A percentile compares a stretch with the other conserved stretches of the same genome.
These are phyloP conservation scores for Stigmatopora nigra DNA, from an alignment of 2,113 vertebrate species.

Conservation along the genomic window DNA sequence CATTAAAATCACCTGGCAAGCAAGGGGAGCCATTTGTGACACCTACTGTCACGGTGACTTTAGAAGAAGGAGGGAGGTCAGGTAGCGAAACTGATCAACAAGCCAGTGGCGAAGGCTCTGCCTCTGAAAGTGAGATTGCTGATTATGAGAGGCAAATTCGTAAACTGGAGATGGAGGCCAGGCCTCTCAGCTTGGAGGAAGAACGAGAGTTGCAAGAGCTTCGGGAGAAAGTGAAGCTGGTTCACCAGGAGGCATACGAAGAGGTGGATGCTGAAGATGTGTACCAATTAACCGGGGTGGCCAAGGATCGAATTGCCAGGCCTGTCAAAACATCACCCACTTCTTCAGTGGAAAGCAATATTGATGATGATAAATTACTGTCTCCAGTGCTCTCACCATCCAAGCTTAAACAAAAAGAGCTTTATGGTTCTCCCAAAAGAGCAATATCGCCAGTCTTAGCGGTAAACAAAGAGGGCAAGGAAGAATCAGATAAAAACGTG, in stretches of 20 bases:
- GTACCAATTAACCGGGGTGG: conserved; percentile 79
- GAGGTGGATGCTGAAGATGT: conserved; percentile 93
- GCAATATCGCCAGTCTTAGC: conserved; percentile 41
- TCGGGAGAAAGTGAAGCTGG: conserved; percentile 89
- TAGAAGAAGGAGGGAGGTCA: conserved; percentile 62
- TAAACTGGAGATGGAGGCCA: conserved; percentile 71
- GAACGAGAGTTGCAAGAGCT: conserved; percentile 78
- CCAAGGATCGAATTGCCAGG: conserved; percentile 68
- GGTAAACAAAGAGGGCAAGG: conserved; percentile 43
- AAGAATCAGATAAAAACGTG: conserved; percentile 20
- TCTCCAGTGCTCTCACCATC: conserved; percentile 59
- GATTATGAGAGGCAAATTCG: conserved; percentile 74
- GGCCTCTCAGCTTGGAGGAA: conserved; percentile 74
- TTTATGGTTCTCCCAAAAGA: conserved; percentile 61
- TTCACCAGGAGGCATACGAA: conserved; percentile 90
- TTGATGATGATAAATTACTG: conserved; percentile 70
- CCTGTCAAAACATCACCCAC: conserved; percentile 67
- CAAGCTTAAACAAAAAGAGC: conserved; percentile 58
- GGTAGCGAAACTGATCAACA: conserved; percentile 47
- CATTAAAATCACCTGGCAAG: conserved; percentile 27
- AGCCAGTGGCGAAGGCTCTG: conserved; percentile 54
- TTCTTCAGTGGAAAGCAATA: conserved; percentile 71
- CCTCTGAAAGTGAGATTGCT: conserved; percentile 63
- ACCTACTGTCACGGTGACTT: conserved; percentile 68
- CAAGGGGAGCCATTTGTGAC: conserved; percentile 58